A percentile compares a stretch with the other conserved stretches of the same genome.
Evolutionary conservation across 2,113 vertebrate genomes (phyloP).

Genomic region (Neodon shergylaensis): DNA sequence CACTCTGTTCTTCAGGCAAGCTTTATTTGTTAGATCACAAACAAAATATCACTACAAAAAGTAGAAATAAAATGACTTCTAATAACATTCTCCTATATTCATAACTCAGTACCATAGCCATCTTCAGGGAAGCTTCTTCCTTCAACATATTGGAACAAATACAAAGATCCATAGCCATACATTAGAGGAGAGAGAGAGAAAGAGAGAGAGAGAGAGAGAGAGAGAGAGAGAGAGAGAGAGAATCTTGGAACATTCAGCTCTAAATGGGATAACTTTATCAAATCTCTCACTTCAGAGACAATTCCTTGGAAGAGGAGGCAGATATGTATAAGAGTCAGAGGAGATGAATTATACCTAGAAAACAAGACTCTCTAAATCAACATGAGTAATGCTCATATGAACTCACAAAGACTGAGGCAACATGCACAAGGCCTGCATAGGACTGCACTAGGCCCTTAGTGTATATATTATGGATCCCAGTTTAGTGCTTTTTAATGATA

Average conservation of each 20-base stretch:
- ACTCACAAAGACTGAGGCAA: neutral
- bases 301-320: neutral
- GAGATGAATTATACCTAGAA: neutral
- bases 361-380: neutral
- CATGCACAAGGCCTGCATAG: neutral
- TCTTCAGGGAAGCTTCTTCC: neutral
- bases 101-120: neutral
- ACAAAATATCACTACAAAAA: too few relatives aligned
- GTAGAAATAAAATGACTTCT: neutral
- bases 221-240: neutral
- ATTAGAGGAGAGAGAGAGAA: rapidly evolving
- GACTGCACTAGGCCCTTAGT: too few relatives aligned
- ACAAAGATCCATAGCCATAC: neutral
- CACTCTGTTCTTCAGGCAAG: too few relatives aligned
- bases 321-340: neutral
- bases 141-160: neutral
- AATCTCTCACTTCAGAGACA: neutral
- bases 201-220: neutral
- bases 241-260: neutral
- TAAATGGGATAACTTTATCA: neutral
- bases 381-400: neutral
- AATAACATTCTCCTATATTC: neutral
- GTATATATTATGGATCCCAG: neutral
- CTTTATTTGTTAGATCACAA: too few relatives aligned
- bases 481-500: neutral